Conservation (phyloP, 2,797 vertebrate genomes). For the Babyrousa celebensis region DNA sequence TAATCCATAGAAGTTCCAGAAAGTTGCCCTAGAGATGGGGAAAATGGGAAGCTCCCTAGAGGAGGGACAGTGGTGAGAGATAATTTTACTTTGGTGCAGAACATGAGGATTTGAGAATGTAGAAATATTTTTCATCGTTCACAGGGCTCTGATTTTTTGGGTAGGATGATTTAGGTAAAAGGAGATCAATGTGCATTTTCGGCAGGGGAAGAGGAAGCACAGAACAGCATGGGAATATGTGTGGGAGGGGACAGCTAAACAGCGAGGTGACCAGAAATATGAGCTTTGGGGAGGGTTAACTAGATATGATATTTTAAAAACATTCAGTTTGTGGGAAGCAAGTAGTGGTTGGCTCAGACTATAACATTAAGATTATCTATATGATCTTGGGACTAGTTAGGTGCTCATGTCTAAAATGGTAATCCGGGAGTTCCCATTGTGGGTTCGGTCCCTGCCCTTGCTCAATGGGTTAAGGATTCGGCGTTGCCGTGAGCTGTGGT, state of each 20-base stretch:
- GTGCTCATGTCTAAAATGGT: background rate
- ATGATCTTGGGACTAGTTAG: background rate
- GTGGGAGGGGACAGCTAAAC: background rate
- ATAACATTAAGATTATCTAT: background rate
- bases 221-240: background rate
- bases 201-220: background rate
- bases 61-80: background rate
- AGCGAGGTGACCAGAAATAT: background rate
- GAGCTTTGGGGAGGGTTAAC: background rate
- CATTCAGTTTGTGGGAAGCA: slow-evolving; percentile 12
- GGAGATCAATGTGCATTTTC: background rate
- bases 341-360: background rate
- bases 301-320: background rate
- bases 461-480: no score
- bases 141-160: background rate
- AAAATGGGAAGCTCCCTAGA: background rate
- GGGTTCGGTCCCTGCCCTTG: no score
- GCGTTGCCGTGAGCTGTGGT: no score
- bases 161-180: background rate
- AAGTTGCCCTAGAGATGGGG: background rate
- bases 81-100: background rate
- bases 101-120: background rate
- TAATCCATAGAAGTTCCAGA: background rate
- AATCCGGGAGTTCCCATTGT: background rate
- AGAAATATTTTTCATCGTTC: background rate